Conservation (phyloP, 1,140 invertebrate genomes). For the Caenorhabditis latens region DNA sequence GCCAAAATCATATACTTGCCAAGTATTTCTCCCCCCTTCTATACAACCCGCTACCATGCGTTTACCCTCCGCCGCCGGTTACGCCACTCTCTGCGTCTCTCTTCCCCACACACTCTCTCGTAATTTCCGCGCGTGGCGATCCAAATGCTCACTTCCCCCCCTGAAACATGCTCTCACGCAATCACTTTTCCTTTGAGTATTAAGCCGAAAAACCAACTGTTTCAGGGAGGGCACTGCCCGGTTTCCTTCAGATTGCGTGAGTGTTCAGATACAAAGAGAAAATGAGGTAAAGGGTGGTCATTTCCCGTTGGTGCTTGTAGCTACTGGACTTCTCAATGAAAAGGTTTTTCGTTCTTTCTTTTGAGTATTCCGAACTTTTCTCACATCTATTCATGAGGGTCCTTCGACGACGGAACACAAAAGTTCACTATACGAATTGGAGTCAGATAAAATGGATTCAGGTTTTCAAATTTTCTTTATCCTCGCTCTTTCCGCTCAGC, state of each 20-base stretch:
- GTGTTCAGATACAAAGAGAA: neutral
- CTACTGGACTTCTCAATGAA: no score
- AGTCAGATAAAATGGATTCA: no score
- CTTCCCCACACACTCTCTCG: neutral
- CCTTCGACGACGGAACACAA: no score
- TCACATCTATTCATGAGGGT: no score
- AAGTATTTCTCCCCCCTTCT: neutral
- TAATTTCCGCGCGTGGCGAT: slow-evolving; percentile 13
- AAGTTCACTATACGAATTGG: no score
- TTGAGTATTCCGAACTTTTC: no score
- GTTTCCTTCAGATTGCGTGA: neutral
- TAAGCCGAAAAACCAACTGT: slow-evolving; percentile 55
- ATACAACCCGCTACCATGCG: neutral
- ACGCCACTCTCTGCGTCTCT: slow-evolving; percentile 11
- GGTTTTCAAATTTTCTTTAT: no score
- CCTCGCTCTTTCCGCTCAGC: no score
- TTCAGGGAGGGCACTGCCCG: slow-evolving; percentile 1
- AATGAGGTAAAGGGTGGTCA: neutral
- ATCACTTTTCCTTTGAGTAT: slow-evolving; percentile 51
- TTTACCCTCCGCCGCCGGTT: neutral
- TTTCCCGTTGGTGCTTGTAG: neutral
- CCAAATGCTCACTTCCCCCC: neutral
- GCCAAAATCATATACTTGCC: neutral
- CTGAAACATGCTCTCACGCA: slow-evolving; percentile 52
- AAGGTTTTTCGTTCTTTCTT: no score